Evolutionary conservation across 1,140 invertebrate genomes (phyloP), one percentile per base, ranked within the genome.

Genomic region (Palaemon carinicauda): DNA sequence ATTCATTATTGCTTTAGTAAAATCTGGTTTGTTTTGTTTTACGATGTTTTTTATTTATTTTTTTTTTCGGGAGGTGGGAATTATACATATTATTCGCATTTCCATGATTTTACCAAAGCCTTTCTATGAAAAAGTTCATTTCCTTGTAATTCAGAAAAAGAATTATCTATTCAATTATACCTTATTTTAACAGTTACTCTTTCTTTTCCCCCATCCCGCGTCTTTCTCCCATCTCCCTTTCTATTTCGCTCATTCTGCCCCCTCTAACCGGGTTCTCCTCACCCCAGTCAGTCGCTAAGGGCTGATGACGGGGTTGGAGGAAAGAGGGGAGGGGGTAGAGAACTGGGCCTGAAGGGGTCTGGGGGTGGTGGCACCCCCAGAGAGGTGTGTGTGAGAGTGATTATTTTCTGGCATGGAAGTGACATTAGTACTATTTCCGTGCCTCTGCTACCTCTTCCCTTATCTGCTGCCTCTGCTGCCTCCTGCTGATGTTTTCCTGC

Each of bases 341-440:
- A 19, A 27, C 69, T 52, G 31, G 50, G n/a, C n/a, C n/a, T n/a
- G n/a, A n/a, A n/a, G 27, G 21, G 27, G 19, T 12, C n/a, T 10
- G 19, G 9, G 53, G 24, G 77, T 33, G 7, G n/a, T n/a, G n/a
- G n/a, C n/a, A n/a, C n/a, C n/a, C n/a, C n/a, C n/a, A n/a, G n/a
- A n/a, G n/a, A n/a, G 14, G 50, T 78, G 31, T 33, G 15, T n/a
- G 10, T n/a, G 75, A 21, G 50, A 21, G 75, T 53, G 75, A 78
- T 54, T 78, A 78, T 78, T 78, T 78, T 78, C 75, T 78, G 75
- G 75, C 75, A 27, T 24, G 51, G 29, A 52, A 78, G 75, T 78
- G 75, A 78, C 75, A 78, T 78, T 78, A 78, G 75, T 78, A 78
- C 75, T 53, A 78, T 78, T 78, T 78, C 75, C 51, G 51, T 19